phyloP scores from a whole-genome alignment of 2,797 vertebrate species.

The Avahi laniger region DNA sequence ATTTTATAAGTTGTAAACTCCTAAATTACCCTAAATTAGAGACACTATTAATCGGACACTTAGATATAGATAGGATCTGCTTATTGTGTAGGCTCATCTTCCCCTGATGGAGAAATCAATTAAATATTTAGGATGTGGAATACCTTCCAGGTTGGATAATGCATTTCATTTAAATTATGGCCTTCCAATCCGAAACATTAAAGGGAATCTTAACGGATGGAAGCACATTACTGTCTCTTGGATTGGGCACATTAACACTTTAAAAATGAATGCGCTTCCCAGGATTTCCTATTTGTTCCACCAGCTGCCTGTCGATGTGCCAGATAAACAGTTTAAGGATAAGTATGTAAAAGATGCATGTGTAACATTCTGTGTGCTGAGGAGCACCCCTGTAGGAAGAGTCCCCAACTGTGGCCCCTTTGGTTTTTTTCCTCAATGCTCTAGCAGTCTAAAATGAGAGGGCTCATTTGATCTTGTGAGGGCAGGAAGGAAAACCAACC shows the following conservation, averaged over 20 bases:
- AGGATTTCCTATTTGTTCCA: conserved; percentile 77
- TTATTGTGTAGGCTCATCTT: conserved; percentile 71
- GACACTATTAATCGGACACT: conserved; percentile 67
- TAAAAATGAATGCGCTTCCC: conserved; percentile 72
- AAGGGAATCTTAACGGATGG: conserved; percentile 73
- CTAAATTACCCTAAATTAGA: conserved; percentile 80
- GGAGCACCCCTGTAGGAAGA: conserved; percentile 26
- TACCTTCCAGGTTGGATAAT: conserved; percentile 74
- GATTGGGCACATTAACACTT: conserved; percentile 62
- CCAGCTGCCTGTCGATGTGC: conserved; percentile 72
- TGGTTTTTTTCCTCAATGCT: neutral
- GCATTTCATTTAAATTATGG: conserved; percentile 78
- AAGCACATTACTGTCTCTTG: conserved; percentile 68
- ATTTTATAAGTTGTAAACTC: conserved; percentile 81
- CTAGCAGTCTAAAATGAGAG: neutral
- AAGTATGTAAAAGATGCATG: conserved; percentile 73
- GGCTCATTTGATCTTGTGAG: neutral
- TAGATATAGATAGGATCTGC: conserved; percentile 70
- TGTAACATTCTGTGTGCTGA: conserved; percentile 54
- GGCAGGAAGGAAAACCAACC: neutral
- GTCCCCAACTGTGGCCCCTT: neutral
- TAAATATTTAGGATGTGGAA: conserved; percentile 76
- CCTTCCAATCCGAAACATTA: conserved; percentile 67
- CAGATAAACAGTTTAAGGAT: conserved; percentile 75
- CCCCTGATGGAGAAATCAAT: conserved; percentile 74